These are phyloP conservation scores for Oxyura jamaicensis DNA, from an alignment of 2,113 vertebrate genomes.

Conservation along the genomic window DNA sequence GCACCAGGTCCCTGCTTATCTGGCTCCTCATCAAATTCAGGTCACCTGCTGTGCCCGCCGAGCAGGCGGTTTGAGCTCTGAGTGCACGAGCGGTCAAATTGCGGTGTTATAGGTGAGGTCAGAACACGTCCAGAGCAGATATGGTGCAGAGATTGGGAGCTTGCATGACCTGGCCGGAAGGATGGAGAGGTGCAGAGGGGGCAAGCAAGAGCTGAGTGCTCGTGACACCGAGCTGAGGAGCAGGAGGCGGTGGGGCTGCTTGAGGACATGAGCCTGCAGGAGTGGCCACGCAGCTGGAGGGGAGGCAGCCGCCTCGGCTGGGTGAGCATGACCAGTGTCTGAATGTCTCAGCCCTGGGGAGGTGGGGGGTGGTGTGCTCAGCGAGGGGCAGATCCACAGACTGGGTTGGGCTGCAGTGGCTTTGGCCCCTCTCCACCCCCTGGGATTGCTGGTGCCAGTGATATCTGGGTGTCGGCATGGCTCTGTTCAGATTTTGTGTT, in stretches of 20 bases:
- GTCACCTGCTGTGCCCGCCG: background rate
- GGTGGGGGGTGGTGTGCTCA: fast-evolving
- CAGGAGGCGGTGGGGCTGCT: background rate
- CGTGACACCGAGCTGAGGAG: background rate
- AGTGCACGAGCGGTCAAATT: fast-evolving
- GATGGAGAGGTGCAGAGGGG: background rate
- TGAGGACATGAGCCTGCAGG: background rate
- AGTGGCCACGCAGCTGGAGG: background rate
- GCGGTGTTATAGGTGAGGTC: background rate
- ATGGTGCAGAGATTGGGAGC: background rate
- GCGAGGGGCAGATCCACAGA: background rate
- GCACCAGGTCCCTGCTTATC: slow-evolving; percentile 11
- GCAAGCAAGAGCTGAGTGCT: background rate
- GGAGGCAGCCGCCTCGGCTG: background rate
- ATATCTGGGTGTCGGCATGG: background rate
- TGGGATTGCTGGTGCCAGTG: background rate
- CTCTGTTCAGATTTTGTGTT: background rate
- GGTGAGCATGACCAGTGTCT: fast-evolving
- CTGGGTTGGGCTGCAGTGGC: background rate
- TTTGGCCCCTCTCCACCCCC: background rate
- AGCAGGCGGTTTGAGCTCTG: background rate
- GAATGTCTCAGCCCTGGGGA: background rate
- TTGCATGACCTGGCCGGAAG: background rate
- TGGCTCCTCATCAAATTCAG: slow-evolving; percentile 5
- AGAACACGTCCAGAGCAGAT: background rate